Evolutionary conservation across 2,797 vertebrate species (phyloP), one percentile per base, ranked within the genome.

Genomic region (Poecilia wingei): DNA sequence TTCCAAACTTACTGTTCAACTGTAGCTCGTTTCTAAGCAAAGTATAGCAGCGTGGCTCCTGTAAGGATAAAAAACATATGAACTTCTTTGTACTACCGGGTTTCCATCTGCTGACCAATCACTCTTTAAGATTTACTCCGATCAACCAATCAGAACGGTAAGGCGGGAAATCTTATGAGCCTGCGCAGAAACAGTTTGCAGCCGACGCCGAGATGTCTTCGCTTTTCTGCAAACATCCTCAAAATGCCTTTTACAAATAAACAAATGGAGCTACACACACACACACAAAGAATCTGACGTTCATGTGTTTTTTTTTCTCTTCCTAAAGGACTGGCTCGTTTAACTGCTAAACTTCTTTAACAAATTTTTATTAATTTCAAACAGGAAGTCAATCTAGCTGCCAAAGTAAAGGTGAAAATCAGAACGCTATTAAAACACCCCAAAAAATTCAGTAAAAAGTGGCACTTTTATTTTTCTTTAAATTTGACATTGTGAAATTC

Each of bases 391-490:
- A 4, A 76, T 20, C 33, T 72, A 76, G 18, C 33, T 72, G 49
- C 33, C 61, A 61, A 31, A 43, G 28, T 53, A 18, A 61, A 41
- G 1, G 2, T 31, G 25, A 41, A 20, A 57, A 25, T 41, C 46
- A 61, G 6, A 6, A 53, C 1, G 6, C n/a, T 69, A 9, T 79
- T 49, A 64, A 77, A 82, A 64, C 77, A 82, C n/a, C 55, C 71
- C 86, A 77, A 71, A 1, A 25, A 4, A 20, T 83, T 87, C 82
- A 87, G 83, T 95, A 96, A 95, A 96, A 96, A 95, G 94, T 93
- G 94, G 94, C 92, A 94, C 90, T 90, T 96, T 96, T 96, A 96
- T 96, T 96, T 89, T 93, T 94, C 87, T 89, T 91, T 92, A 90
- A 94, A 90, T 85, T 90, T 89, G 85, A 94, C 91, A 94, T 91